Base-by-base conservation (phyloP, 2,888 invertebrate genomes). In the Balanococcus diminutus region DNA sequence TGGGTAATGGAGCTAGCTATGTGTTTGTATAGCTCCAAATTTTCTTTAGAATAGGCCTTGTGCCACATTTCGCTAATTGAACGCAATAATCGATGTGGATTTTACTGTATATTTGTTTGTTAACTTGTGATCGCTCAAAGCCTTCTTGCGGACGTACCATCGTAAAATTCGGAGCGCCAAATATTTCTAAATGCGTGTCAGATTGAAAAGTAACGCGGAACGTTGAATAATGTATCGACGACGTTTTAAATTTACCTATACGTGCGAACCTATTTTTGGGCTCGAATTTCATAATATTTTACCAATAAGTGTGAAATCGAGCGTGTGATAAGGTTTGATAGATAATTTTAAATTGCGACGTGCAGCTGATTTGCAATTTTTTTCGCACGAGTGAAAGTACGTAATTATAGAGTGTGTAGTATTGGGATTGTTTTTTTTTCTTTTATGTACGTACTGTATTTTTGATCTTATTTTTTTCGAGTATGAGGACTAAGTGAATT, bases 141-240 rank as follows among this genome's bases (percentile, higher is more conserved):
- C 19, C 19, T 51, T n/a, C 51, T 3, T 51, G 3, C 51, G 51
- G 19, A 19, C 51, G 51, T 51, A 51, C 19, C 75, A n/a, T 75
- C 32, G 75, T 75, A 75, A 31, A 56, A 67, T 75, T 75, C 32
- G 16, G 16, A 75, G n/a, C 31, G 75, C n/a, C 75, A n/a, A 75
- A 75, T 75, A 32, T 75, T 75, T 75, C 32, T 32, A 75, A 8
- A 32, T 32, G 75, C 75, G 75, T 75, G 75, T 75, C 32, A 75
- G 32, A 75, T 75, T 32, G 32, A 75, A 75, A 75, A 32, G 5
- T 32, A 75, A 75, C 75, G 32, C n/a, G 32, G 14, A 32, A 75
- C 75, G n/a, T 75, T 75, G 28, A 75, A 75, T 75, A 75, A 75
- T 75, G 28, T 32, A 75, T 75, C 31, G 32, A n/a, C n/a, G 32